Evolutionary conservation across 2,888 invertebrate genomes (phyloP), one percentile per base, ranked within the genome.

Genomic region (Drosophila macrospina): DNA sequence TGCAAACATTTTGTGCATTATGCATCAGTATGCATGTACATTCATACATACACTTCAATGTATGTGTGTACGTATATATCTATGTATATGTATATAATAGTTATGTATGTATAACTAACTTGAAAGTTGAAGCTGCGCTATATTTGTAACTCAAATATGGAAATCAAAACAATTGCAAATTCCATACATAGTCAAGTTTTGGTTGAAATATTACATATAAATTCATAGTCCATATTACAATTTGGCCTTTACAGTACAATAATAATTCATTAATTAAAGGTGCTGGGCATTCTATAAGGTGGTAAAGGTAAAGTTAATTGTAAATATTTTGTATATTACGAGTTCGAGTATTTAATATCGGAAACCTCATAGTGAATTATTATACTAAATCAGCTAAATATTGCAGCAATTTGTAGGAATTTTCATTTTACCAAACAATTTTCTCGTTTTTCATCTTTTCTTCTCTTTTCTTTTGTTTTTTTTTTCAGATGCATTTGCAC

Each of bases 1-100:
- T 76, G 73, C 77, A 69, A 79, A 71, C 69, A 68, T 64, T 50
- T 59, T 67, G 50, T 67, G 64, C 52, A 24, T 36, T 26, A 41
- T 41, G 32, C 41, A 41, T 41, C 20, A 20, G 11, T 24, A 41
- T 41, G 41, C 41, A 41, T 24, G 20, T 41, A 41, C n/a, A 48
- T 16, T 24, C 32, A 57, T 48, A 13, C 8, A 4, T 32, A 16
- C 45, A 34, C 16, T 20, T 41, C 32, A 28, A 26, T 28, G 6
- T 2, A 28, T 28, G 5, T 28, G 20, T 20, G 3, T 20, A 2
- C 3, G 20, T 28, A 28, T 28, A 6, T 26, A 26, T 26, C 26
- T 26, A n/a, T 32, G 15, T 28, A 56, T 28, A 11, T 56, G 13
- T 45, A 15, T 24, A 36, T 37, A 11, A 26, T 47, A 36, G 28